Evolutionary conservation across 2,113 vertebrate species (phyloP).

Genomic region (Lasiurus cinereus): DNA sequence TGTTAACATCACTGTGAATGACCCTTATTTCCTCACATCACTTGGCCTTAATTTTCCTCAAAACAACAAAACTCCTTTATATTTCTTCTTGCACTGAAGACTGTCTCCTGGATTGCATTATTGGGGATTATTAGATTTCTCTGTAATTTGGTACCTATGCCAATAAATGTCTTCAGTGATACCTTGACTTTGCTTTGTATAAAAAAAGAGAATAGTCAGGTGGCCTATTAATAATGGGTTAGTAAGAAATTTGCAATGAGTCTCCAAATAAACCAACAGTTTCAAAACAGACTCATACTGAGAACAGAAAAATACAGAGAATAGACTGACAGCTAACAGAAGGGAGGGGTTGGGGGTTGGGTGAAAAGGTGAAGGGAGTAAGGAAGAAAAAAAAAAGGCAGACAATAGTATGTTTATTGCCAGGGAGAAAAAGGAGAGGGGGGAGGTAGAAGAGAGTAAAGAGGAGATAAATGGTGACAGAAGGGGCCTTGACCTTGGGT

Average conservation of each 20-base stretch:
- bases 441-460: neutral
- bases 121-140: neutral
- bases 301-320: neutral
- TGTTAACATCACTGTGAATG: neutral
- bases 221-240: neutral
- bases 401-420: neutral
- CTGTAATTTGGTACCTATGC: neutral
- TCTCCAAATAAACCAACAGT: neutral
- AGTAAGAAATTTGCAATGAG: neutral
- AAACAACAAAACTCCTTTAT: neutral
- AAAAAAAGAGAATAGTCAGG: neutral
- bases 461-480: neutral
- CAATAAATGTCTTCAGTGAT: neutral
- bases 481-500: neutral
- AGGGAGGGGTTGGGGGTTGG: neutral
- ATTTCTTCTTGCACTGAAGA: neutral
- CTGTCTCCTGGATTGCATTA: neutral
- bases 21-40: neutral
- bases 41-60: neutral
- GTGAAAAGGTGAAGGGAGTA: neutral
- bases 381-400: neutral
- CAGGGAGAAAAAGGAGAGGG: neutral
- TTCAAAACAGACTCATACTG: neutral
- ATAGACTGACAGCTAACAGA: neutral
- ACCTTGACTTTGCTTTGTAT: slow-evolving; percentile 43